Conservation (phyloP, 1,140 invertebrate genomes). For the Babylonia areolata region DNA sequence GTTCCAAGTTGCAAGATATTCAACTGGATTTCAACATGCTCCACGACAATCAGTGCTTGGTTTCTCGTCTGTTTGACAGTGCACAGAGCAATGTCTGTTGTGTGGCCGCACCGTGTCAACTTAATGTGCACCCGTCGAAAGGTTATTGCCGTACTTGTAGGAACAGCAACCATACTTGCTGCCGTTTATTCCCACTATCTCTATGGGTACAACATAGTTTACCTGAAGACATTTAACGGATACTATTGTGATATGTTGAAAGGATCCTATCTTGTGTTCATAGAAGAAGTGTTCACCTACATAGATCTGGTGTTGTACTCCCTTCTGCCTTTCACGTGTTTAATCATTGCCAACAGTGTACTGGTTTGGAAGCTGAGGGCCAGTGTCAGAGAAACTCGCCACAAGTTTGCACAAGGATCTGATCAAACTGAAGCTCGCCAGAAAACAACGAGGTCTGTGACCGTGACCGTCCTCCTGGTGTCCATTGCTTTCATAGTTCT, state of each 20-base stretch:
- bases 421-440: background rate
- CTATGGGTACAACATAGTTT: background rate
- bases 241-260: background rate
- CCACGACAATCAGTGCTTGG: constrained; percentile 30
- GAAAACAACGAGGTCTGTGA: background rate
- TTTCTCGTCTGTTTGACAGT: constrained; percentile 36
- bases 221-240: background rate
- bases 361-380: background rate
- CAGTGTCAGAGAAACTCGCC: background rate
- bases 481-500: constrained; percentile 4
- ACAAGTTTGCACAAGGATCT: background rate
- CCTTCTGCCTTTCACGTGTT: background rate
- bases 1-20: constrained; percentile 16
- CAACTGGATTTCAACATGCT: constrained; percentile 26
- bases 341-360: background rate
- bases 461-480: background rate
- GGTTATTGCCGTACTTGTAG: background rate
- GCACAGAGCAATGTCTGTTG: constrained; percentile 39
- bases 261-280: background rate
- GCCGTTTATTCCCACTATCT: background rate
- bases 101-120: constrained; percentile 20
- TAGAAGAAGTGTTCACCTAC: background rate
- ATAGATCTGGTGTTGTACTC: background rate
- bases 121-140: background rate
- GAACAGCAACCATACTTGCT: background rate